Conservation (phyloP, 2,888 invertebrate genomes). For the Polymixis lichenea region DNA sequence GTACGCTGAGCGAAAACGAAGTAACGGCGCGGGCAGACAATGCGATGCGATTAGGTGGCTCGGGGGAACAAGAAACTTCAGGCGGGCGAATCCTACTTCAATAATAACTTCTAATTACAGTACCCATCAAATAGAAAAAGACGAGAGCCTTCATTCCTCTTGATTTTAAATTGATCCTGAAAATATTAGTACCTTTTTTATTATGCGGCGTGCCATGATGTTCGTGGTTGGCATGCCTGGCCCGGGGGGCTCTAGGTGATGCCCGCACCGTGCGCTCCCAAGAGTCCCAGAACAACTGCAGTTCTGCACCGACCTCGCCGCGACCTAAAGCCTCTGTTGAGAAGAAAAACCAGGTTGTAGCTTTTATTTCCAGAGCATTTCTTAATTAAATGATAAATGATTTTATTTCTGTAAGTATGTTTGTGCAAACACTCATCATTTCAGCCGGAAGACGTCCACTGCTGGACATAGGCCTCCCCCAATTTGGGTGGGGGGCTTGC, state of each 20-base stretch:
- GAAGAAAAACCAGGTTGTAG: slow-evolving; percentile 7
- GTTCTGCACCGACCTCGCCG: slow-evolving; percentile 89
- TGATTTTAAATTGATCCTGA: background rate
- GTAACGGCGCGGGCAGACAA: too few relatives aligned
- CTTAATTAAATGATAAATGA: too few relatives aligned
- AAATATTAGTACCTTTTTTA: slow-evolving; percentile 67
- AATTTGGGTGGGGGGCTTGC: too few relatives aligned
- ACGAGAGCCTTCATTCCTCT: background rate
- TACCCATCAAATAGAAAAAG: background rate
- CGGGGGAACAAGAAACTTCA: too few relatives aligned
- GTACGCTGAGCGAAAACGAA: too few relatives aligned
- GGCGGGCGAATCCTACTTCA: too few relatives aligned
- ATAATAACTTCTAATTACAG: too few relatives aligned
- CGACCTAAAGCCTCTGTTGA: slow-evolving; percentile 83
- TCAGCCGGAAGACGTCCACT: too few relatives aligned
- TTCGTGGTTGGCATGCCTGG: slow-evolving; percentile 64
- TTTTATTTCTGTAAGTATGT: too few relatives aligned
- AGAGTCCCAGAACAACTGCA: slow-evolving; percentile 97
- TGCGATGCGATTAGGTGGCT: too few relatives aligned
- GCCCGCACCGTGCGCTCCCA: slow-evolving; percentile 94
- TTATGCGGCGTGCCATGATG: slow-evolving; percentile 76
- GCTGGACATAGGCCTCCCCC: too few relatives aligned
- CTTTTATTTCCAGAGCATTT: background rate
- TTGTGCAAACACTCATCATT: too few relatives aligned
- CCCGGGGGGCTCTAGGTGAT: slow-evolving; percentile 80